Evolutionary conservation across 2,797 vertebrate species (phyloP).

Genomic region (Acrossocheilus wenchowensis): DNA sequence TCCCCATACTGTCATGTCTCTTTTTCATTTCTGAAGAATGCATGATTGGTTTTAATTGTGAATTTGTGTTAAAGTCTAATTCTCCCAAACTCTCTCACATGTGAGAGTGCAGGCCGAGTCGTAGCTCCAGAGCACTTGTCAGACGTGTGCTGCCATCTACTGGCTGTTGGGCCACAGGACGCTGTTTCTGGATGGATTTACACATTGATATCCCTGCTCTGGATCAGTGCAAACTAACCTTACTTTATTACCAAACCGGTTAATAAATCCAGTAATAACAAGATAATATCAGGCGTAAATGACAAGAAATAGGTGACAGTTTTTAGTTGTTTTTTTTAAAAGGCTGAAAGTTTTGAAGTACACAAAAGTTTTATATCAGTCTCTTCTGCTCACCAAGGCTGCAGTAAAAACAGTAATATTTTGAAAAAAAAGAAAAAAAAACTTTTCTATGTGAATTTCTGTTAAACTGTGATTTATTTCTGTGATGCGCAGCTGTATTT

Average conservation of each 20-base stretch:
- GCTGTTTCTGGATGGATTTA: background rate
- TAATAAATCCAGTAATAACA: background rate
- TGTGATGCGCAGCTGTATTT: background rate
- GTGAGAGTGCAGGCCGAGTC: background rate
- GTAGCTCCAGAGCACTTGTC: slow-evolving; percentile 56
- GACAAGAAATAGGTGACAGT: background rate
- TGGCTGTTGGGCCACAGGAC: slow-evolving; percentile 60
- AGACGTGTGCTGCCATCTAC: slow-evolving; percentile 83
- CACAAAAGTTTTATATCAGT: no score
- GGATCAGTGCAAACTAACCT: background rate
- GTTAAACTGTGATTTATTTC: background rate
- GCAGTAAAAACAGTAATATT: background rate
- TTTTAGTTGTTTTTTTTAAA: background rate
- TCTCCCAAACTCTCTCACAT: no score
- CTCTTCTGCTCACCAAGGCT: no score
- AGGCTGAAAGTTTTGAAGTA: background rate
- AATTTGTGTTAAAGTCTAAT: background rate
- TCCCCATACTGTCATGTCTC: background rate
- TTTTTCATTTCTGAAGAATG: background rate
- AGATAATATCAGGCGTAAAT: background rate
- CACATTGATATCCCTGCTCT: background rate
- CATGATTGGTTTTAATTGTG: background rate
- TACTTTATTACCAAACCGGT: background rate
- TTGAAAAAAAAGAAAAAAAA: no score
- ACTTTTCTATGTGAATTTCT: no score